Conservation (phyloP, 1,140 invertebrate genomes). For the Paralvinella palmiformis region DNA sequence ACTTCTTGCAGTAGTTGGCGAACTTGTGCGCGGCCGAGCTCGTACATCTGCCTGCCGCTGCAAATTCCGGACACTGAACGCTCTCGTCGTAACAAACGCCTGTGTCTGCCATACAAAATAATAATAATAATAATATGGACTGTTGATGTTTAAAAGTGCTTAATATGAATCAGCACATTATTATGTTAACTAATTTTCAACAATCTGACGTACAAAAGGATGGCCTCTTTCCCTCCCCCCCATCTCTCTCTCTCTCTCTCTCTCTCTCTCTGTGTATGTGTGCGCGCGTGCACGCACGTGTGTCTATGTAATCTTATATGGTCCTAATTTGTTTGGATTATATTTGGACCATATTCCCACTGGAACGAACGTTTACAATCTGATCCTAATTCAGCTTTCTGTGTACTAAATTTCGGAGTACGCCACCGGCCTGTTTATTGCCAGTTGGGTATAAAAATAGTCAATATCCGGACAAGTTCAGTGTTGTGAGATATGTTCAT, state of each 20-base stretch:
- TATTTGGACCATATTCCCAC: too few species aligned
- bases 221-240: not conserved
- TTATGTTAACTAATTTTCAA: not conserved
- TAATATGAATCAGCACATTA: not conserved
- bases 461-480: too few species aligned
- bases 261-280: too few species aligned
- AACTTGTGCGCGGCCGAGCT: constrained; percentile 14
- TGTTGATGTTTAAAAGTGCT: not conserved
- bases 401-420: too few species aligned
- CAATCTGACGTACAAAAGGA: not conserved
- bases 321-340: too few species aligned
- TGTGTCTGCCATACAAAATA: constrained; percentile 1
- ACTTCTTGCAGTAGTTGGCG: constrained; percentile 21
- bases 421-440: too few species aligned
- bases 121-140: not conserved
- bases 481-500: too few species aligned
- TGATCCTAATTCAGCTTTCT: too few species aligned
- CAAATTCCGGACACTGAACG: constrained; percentile 12
- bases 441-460: too few species aligned
- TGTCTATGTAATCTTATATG: too few species aligned
- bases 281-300: too few species aligned
- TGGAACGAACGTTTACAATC: too few species aligned
- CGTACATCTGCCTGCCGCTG: constrained; percentile 10
- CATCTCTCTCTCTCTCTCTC: not conserved
- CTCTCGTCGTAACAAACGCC: constrained; percentile 20